Percentiles rank a stretch among this genome's conserved stretches.
Evolutionary conservation across 1,140 invertebrate species (phyloP).

Genomic region (Calliopsis andreniformis): DNA sequence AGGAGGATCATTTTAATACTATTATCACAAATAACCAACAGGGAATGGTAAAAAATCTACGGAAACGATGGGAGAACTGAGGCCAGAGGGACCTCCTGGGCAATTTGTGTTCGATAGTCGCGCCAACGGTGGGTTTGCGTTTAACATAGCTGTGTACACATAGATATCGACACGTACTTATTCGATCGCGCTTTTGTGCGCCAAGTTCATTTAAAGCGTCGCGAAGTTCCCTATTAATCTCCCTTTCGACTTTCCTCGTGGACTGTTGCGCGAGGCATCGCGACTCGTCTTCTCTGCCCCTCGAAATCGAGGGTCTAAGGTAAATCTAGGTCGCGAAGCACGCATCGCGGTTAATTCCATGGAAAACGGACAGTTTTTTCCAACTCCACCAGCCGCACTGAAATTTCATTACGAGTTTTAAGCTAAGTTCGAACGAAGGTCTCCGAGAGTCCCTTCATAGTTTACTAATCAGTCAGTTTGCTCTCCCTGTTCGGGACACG

Average conservation of each 20-base stretch:
- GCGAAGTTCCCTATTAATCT: neutral
- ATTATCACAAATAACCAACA: slow-evolving; percentile 35
- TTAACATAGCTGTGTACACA: slow-evolving; percentile 35
- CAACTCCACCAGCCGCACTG: neutral
- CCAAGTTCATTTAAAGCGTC: neutral
- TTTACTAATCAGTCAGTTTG: neutral
- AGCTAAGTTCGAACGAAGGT: neutral
- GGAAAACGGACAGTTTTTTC: no score
- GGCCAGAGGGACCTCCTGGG: slow-evolving; percentile 15
- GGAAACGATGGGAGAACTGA: slow-evolving; percentile 30
- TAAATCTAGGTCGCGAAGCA: neutral
- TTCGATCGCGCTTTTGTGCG: neutral
- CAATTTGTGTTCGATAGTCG: neutral
- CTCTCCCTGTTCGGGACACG: neutral
- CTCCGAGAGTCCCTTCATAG: neutral
- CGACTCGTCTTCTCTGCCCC: neutral
- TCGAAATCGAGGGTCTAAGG: neutral
- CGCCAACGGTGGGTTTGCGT: slow-evolving; percentile 2
- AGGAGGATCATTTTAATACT: neutral
- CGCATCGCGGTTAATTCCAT: neutral
- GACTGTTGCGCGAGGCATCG: neutral
- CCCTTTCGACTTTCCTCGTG: neutral
- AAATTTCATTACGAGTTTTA: neutral
- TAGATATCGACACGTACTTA: slow-evolving; percentile 36
- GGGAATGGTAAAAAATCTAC: slow-evolving; percentile 47